phyloP scores from a whole-genome alignment of 2,888 invertebrate species.

The Trachelus iudaicus region DNA sequence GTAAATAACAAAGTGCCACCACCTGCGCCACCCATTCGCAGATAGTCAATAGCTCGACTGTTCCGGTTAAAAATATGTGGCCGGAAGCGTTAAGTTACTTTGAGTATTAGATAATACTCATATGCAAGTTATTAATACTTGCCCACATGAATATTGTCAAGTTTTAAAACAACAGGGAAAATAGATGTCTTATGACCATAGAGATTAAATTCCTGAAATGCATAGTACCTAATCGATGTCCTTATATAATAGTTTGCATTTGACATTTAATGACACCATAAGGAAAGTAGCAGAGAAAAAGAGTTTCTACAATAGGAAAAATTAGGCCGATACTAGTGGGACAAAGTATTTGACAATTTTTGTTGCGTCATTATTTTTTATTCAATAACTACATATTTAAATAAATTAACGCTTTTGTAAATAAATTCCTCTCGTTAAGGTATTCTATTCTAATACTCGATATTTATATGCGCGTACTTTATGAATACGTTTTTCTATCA shows the following conservation, averaged over 20 bases:
- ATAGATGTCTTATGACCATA: not conserved
- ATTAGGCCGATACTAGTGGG: not conserved
- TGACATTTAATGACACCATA: not conserved
- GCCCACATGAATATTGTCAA: not conserved
- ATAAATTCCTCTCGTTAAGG: too few species aligned
- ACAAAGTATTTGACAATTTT: not conserved
- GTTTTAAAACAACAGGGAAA: not conserved
- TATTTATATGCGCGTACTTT: too few species aligned
- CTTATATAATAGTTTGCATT: not conserved
- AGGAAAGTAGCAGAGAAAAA: not conserved
- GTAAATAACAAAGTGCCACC: conserved; percentile 23
- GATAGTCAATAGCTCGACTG: conserved; percentile 22
- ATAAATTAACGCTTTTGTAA: too few species aligned
- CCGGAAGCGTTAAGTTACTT: not conserved
- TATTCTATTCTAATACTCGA: too few species aligned
- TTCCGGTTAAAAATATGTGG: not conserved
- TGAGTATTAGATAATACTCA: not conserved
- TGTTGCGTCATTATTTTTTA: not conserved
- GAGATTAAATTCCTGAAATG: not conserved
- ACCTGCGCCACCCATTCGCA: conserved; percentile 35
- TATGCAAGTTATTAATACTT: too few species aligned
- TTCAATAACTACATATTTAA: not conserved
- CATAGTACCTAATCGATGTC: not conserved
- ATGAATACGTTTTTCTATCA: too few species aligned
- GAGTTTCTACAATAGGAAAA: not conserved